Percentiles rank a stretch among this genome's conserved stretches.
phyloP scores from a whole-genome alignment of 2,888 invertebrate species.

The Temnothorax unifasciatus region DNA sequence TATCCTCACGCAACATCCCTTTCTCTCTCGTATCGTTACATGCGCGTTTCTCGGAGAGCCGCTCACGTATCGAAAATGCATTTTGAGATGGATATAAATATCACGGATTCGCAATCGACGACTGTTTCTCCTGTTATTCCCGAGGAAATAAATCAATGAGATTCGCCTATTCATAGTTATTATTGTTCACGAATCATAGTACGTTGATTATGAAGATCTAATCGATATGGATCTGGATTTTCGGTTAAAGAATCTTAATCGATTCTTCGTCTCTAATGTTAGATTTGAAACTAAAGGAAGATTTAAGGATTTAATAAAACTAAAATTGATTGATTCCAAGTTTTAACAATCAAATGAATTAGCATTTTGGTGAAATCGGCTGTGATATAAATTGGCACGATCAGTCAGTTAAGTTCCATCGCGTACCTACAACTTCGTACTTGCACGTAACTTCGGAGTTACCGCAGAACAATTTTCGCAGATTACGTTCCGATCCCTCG shows the following conservation, averaged over 20 bases:
- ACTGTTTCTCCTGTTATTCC: neutral
- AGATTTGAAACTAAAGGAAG: neutral
- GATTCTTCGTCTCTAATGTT: neutral
- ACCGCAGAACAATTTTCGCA: slow-evolving; percentile 7
- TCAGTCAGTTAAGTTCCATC: neutral
- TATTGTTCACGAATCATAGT: neutral
- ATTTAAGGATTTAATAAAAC: neutral
- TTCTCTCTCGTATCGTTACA: slow-evolving; percentile 1
- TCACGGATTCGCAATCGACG: neutral
- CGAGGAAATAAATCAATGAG: neutral
- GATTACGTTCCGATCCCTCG: slow-evolving; percentile 4
- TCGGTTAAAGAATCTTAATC: neutral
- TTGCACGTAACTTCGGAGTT: slow-evolving; percentile 4
- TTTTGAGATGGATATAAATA: neutral
- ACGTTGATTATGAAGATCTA: neutral
- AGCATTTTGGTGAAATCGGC: neutral
- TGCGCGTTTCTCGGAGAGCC: neutral
- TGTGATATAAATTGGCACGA: neutral
- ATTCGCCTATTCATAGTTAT: neutral
- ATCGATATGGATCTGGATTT: neutral
- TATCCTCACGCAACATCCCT: slow-evolving; percentile 21
- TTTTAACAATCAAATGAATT: neutral
- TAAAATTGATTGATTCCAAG: neutral
- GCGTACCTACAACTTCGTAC: neutral
- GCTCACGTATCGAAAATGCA: slow-evolving; percentile 9